These are phyloP conservation scores for Tringa solitaria DNA, from an alignment of 2,113 vertebrate species.

Conservation along the genomic window DNA sequence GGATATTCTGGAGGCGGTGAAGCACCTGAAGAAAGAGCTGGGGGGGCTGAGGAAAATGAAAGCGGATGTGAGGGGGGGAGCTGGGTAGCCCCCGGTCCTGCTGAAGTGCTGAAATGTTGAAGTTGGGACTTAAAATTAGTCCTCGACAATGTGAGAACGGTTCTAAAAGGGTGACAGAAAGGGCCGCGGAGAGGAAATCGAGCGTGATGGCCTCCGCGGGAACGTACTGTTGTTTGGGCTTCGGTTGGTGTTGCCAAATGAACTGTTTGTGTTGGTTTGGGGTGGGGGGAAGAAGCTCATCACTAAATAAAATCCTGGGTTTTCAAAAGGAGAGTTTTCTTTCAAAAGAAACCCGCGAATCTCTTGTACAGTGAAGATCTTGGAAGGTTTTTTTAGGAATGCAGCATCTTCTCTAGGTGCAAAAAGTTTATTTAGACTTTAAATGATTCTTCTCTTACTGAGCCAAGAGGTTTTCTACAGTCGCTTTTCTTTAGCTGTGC, in stretches of 20 bases:
- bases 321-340: background rate
- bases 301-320: background rate
- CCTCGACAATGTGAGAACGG: background rate
- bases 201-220: background rate
- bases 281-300: background rate
- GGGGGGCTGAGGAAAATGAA: conserved; percentile 63
- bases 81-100: background rate
- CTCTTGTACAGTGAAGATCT: background rate
- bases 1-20: conserved; percentile 81
- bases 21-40: conserved; percentile 84
- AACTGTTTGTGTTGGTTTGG: background rate
- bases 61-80: background rate
- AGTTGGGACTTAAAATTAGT: background rate
- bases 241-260: background rate
- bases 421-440: background rate
- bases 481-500: background rate
- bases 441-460: background rate
- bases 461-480: background rate
- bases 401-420: background rate
- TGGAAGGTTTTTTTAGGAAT: background rate
- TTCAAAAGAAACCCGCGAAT: background rate
- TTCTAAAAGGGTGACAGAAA: background rate
- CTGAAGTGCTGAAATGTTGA: background rate
- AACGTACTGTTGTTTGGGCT: background rate
- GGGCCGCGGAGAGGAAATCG: background rate